A percentile compares a stretch with the other conserved stretches of the same genome.
phyloP scores from a whole-genome alignment of 2,797 vertebrate genomes.

The Selene dorsalis region DNA sequence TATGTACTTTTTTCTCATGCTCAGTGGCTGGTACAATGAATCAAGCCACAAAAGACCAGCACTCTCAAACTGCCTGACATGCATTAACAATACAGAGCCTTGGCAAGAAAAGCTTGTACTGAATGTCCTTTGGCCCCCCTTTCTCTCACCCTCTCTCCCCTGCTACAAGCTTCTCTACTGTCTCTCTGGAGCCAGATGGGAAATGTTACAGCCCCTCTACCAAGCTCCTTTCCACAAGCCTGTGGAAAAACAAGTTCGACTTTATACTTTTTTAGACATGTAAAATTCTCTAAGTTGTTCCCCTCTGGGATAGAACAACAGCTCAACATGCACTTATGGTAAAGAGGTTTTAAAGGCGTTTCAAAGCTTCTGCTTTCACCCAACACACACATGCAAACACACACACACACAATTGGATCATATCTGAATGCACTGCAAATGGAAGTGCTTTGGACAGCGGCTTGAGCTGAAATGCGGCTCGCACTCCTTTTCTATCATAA shows the following conservation, averaged over 20 bases:
- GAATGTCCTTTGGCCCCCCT: conserved; percentile 62
- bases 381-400: conserved; percentile 19
- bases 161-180: conserved; percentile 63
- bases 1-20: conserved; percentile 68
- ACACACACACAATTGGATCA: conserved; percentile 57
- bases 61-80: conserved; percentile 74
- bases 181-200: conserved; percentile 62
- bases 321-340: conserved; percentile 48
- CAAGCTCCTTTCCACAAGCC: conserved; percentile 24
- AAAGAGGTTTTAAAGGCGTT: conserved; percentile 45
- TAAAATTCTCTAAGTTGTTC: conserved; percentile 34
- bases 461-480: conserved; percentile 48
- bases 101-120: conserved; percentile 73
- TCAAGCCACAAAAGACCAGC: conserved; percentile 74
- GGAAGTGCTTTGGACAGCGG: conserved; percentile 55
- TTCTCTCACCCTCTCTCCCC: conserved; percentile 39
- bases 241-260: conserved; percentile 59
- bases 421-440: conserved; percentile 52
- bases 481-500: conserved; percentile 43
- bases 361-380: conserved; percentile 35
- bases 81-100: conserved; percentile 75
- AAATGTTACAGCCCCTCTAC: conserved; percentile 38
- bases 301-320: conserved; percentile 37
- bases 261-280: conserved; percentile 34
- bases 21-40: conserved; percentile 70